phyloP scores from a whole-genome alignment of 2,888 invertebrate genomes.

The Ceriagrion tenellum region DNA sequence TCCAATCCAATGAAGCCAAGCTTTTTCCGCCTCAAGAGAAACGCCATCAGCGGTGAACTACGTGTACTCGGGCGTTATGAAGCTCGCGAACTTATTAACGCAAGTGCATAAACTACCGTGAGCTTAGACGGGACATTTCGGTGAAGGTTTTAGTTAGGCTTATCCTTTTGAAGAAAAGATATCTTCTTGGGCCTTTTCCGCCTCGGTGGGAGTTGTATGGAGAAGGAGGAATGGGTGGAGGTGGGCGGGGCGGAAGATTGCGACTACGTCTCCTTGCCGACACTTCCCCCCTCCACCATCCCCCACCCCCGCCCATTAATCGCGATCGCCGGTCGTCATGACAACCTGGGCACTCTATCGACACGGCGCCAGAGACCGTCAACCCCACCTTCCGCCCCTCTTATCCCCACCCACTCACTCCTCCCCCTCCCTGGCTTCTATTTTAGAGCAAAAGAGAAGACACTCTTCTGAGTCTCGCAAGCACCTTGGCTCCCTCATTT shows the following conservation, averaged over 20 bases:
- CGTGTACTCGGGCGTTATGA: too few species aligned
- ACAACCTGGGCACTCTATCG: constrained; percentile 25
- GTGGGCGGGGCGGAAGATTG: neutral
- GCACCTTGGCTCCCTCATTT: neutral
- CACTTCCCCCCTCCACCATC: neutral
- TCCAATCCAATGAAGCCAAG: too few species aligned
- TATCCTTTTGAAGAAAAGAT: neutral
- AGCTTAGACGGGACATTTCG: too few species aligned
- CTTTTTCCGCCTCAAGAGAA: too few species aligned
- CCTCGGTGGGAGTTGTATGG: neutral
- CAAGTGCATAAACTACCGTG: too few species aligned
- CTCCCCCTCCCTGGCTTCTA: neutral
- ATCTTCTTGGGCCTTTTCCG: neutral
- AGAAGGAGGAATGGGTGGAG: neutral
- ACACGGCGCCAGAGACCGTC: neutral
- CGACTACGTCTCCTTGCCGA: too few species aligned
- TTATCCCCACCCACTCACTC: neutral
- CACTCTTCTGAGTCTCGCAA: neutral
- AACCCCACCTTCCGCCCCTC: neutral
- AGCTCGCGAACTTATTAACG: too few species aligned
- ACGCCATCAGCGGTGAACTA: too few species aligned
- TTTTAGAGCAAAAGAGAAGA: neutral
- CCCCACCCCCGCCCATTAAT: neutral
- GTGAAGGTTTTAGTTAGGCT: too few species aligned
- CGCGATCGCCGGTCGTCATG: constrained; percentile 35